These are phyloP conservation scores for Heterocephalus glaber DNA, from an alignment of 2,113 vertebrate species.

Conservation along the genomic window DNA sequence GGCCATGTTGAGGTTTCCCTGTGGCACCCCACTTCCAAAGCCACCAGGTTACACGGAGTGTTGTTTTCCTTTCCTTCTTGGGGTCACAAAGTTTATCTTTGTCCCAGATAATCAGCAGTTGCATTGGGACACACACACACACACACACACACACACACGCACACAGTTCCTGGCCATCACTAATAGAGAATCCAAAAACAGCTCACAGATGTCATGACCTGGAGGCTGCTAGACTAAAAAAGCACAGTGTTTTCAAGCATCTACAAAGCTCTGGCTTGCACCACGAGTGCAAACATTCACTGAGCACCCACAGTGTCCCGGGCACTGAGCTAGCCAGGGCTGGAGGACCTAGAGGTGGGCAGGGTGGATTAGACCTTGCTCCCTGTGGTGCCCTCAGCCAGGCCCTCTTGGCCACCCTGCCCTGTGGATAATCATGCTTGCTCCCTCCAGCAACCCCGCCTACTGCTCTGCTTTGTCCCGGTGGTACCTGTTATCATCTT, in stretches of 20 bases:
- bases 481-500: neutral
- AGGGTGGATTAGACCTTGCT: neutral
- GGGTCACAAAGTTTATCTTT: neutral
- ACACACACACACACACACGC: neutral
- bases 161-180: neutral
- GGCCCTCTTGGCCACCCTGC: neutral
- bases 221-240: neutral
- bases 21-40: neutral
- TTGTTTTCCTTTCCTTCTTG: neutral
- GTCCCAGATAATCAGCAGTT: neutral
- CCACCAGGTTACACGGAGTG: neutral
- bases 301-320: neutral
- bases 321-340: neutral
- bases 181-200: neutral
- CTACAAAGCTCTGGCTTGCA: neutral
- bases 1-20: neutral
- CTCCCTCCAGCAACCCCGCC: neutral
- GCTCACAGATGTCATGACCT: neutral
- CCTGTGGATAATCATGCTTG: neutral
- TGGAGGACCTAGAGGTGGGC: neutral
- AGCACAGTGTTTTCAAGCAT: neutral
- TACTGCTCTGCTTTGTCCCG: neutral
- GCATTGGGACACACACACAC: neutral
- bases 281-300: neutral
- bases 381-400: neutral